Conservation (phyloP, 1,140 invertebrate species). For the Zaprionus capensis region DNA sequence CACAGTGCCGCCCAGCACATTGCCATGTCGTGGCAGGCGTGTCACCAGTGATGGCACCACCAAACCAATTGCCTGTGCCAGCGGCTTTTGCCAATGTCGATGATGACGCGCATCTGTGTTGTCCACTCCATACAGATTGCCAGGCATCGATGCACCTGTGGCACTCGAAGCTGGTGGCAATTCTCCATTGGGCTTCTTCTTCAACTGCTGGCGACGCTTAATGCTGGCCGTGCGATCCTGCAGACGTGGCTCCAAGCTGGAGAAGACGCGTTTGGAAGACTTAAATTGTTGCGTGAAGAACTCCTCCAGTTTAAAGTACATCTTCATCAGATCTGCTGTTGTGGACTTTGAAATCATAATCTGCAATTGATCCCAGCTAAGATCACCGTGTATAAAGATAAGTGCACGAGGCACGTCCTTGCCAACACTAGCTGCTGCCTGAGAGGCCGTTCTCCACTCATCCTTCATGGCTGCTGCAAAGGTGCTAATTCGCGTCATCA, state of each 20-base stretch:
- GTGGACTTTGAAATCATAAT: constrained; percentile 98
- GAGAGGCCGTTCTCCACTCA: constrained; percentile 89
- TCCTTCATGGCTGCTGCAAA: constrained; percentile 92
- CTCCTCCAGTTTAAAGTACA: constrained; percentile 98
- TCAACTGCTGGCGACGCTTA: constrained; percentile 82
- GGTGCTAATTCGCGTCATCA: constrained; percentile 94
- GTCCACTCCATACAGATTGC: constrained; percentile 30
- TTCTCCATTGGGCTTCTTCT: constrained; percentile 83
- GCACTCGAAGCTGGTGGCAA: constrained; percentile 16
- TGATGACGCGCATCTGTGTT: constrained; percentile 91
- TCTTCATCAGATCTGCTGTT: constrained; percentile 97
- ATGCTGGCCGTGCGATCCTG: constrained; percentile 85
- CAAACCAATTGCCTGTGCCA: constrained; percentile 88
- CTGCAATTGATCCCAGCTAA: constrained; percentile 95
- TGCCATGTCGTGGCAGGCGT: constrained; percentile 90
- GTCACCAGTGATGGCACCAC: constrained; percentile 90
- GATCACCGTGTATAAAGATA: constrained; percentile 96
- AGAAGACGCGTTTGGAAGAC: constrained; percentile 95
- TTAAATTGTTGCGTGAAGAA: constrained; percentile 98
- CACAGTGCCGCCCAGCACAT: constrained; percentile 96
- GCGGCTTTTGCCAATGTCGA: constrained; percentile 93
- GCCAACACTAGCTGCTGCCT: constrained; percentile 57
- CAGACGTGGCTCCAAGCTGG: constrained; percentile 88
- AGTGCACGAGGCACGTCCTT: constrained; percentile 86
- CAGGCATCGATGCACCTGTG: constrained; percentile 6